A percentile compares a stretch with the other conserved stretches of the same genome.
Conservation (phyloP, 2,888 invertebrate species). For the Apamea sordens region DNA sequence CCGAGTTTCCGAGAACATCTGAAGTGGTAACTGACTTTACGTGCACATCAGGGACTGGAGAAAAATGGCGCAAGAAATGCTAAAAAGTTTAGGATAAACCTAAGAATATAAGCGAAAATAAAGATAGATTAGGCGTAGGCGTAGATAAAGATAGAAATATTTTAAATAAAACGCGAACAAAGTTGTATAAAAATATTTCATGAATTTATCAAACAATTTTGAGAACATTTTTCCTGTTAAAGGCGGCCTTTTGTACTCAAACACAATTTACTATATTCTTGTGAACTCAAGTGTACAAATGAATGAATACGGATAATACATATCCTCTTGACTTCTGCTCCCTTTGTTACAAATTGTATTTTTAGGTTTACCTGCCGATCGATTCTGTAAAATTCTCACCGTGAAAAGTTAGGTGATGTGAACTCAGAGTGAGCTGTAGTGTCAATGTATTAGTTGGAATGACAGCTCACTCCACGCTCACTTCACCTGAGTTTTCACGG, state of each 20-base stretch:
- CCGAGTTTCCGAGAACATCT: conserved; percentile 53
- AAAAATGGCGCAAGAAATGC: conserved; percentile 23
- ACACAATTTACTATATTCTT: conserved; percentile 16
- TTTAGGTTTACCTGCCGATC: conserved; percentile 1
- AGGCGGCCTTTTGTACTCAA: neutral
- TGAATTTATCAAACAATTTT: neutral
- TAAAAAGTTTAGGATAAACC: conserved; percentile 8
- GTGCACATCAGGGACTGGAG: conserved; percentile 47
- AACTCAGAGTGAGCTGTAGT: too few species aligned
- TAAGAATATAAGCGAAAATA: neutral
- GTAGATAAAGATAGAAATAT: neutral
- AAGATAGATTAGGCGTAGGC: neutral
- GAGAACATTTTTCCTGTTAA: neutral
- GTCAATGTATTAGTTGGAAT: too few species aligned
- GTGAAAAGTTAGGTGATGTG: too few species aligned
- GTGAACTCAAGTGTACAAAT: conserved; percentile 31
- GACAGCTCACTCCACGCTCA: too few species aligned
- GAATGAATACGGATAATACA: conserved; percentile 36
- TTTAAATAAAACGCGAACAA: neutral
- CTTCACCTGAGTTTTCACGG: too few species aligned
- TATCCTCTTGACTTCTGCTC: conserved; percentile 11
- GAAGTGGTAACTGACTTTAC: conserved; percentile 53
- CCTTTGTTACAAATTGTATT: conserved; percentile 13
- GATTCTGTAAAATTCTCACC: too few species aligned
- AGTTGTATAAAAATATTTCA: neutral